These are phyloP conservation scores for Morus bassanus DNA, from an alignment of 2,797 vertebrate genomes.

Conservation along the genomic window DNA sequence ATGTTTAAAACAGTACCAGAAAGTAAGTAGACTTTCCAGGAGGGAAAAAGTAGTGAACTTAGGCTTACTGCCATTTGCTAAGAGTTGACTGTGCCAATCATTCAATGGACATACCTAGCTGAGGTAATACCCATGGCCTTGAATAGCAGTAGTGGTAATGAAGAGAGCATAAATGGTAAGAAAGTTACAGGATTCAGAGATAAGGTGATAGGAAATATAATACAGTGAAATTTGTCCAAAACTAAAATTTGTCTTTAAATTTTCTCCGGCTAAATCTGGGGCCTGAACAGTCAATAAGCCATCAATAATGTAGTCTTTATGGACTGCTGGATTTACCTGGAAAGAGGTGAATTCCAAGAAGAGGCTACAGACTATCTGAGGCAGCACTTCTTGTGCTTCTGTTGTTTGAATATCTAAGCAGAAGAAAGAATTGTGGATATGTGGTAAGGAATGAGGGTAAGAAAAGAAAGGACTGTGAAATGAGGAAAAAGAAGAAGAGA, in stretches of 20 bases:
- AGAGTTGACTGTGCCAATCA: neutral
- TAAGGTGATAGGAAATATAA: neutral
- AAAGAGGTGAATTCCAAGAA: neutral
- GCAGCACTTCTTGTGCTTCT: neutral
- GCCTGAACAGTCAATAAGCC: neutral
- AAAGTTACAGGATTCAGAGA: neutral
- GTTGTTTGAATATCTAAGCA: neutral
- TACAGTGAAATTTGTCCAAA: neutral
- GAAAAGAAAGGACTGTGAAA: neutral
- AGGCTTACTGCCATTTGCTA: neutral
- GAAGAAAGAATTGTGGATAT: neutral
- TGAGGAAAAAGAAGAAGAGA: neutral
- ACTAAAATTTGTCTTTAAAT: neutral
- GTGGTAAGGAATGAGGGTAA: neutral
- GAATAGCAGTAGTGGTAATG: neutral
- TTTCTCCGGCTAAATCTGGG: neutral
- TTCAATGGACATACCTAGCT: neutral
- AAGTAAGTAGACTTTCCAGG: neutral
- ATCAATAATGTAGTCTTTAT: neutral
- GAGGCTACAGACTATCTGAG: neutral
- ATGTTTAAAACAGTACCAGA: neutral
- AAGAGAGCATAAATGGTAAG: neutral
- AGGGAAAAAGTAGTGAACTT: neutral
- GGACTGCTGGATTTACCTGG: neutral
- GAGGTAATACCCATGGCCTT: neutral